phyloP scores from a whole-genome alignment of 1,140 invertebrate genomes.

The Achroia grisella region DNA sequence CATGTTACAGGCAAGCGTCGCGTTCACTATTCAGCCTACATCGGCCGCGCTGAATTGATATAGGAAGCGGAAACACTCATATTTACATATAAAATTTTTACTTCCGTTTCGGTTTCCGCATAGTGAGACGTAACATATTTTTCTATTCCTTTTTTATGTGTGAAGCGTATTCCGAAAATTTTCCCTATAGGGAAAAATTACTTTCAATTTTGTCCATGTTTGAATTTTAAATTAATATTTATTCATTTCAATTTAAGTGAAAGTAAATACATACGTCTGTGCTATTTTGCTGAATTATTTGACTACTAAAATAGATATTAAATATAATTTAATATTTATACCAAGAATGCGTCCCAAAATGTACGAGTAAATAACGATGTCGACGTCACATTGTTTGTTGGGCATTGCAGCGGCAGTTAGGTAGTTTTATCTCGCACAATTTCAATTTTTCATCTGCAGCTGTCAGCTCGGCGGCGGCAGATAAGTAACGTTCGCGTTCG shows the following conservation, averaged over 20 bases:
- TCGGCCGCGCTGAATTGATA: constrained; percentile 47
- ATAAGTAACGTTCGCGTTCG: constrained; percentile 64
- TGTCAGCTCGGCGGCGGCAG: constrained; percentile 62
- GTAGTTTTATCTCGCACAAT: constrained; percentile 71
- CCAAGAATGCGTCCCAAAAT: no score
- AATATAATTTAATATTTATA: no score
- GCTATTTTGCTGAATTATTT: no score
- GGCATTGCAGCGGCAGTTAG: constrained; percentile 49
- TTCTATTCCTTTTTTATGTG: no score
- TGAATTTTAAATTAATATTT: no score
- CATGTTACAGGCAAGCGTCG: constrained; percentile 38
- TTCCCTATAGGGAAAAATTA: no score
- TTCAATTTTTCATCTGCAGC: constrained; percentile 72
- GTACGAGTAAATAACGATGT: constrained; percentile 21
- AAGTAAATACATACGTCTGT: no score
- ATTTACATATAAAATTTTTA: constrained; percentile 52
- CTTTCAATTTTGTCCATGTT: no score
- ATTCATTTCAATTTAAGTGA: no score
- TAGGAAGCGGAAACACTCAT: constrained; percentile 40
- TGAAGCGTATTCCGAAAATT: no score
- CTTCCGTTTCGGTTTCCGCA: constrained; percentile 4
- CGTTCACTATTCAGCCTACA: constrained; percentile 50
- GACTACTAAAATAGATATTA: no score
- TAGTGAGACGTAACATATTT: background rate
- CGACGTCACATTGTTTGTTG: constrained; percentile 55